Evolutionary conservation across 2,888 invertebrate species (phyloP), one percentile per base, ranked within the genome.

Genomic region (Phragmatobia fuliginosa): DNA sequence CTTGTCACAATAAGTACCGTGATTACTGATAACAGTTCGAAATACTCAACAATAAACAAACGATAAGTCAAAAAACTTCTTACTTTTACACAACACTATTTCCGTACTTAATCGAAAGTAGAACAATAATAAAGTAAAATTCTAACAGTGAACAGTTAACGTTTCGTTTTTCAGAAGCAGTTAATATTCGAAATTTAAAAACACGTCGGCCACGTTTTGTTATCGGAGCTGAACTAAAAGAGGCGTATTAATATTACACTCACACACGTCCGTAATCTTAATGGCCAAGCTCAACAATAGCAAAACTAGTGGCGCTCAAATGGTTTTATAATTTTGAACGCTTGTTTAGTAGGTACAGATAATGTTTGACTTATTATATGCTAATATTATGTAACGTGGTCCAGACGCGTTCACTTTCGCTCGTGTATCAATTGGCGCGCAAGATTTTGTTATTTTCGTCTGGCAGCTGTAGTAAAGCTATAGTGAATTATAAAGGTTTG

Each of bases 211-310:
- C 86, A 80, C 84, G 88, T 85, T 83, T 87, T 91, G 90, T 92
- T 91, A 92, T 91, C 92, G 89, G 86, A 71, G 84, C 85, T 82
- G 85, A 84, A 92, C 92, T 92, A 91, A 91, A 89, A 85, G 76
- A 83, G 81, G 77, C 82, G 86, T 83, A 81, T 84, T 85, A 86
- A 86, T 84, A 87, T 88, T 83, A 89, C 85, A 85, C 84, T 79
- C 85, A 76, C 88, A 85, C 87, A 85, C 86, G 85, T 84, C 83
- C 79, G 81, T 88, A 83, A 88, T 91, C 88, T 87, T 87, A 88
- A 88, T 86, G 68, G 77, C 75, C 79, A 83, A 78, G 84, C 80
- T 88, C 88, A 90, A 90, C 89, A 88, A 87, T 87, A 84, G 88
- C 88, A 83, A 91, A 92, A 91, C 89, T 88, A 87, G 83, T 83